Evolutionary conservation across 1,140 invertebrate genomes (phyloP).

Genomic region (Drosophila baimaii): DNA sequence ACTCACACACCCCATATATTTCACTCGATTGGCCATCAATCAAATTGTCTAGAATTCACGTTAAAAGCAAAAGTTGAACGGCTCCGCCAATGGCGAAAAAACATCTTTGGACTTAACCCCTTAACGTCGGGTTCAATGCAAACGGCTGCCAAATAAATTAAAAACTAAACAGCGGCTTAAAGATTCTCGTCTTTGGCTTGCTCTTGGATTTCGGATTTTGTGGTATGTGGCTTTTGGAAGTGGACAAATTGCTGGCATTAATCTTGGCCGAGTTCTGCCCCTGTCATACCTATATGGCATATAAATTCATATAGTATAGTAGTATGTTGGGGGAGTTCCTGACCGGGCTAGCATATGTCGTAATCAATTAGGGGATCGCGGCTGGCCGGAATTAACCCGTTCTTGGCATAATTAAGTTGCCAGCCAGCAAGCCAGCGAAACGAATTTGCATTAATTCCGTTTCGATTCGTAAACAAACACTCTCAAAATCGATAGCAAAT

Average conservation of each 20-base stretch:
- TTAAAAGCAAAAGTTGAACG: conserved; percentile 76
- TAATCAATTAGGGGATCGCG: conserved; percentile 38
- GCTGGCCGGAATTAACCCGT: conserved; percentile 56
- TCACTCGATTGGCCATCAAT: conserved; percentile 59
- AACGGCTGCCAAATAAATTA: conserved; percentile 65
- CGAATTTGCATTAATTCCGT: conserved; percentile 62
- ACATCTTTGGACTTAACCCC: conserved; percentile 72
- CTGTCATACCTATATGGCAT: conserved; percentile 1
- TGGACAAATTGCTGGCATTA: conserved; percentile 74
- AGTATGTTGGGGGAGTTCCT: conserved; percentile 31
- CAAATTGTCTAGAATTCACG: conserved; percentile 25
- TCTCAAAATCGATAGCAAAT: conserved; percentile 48
- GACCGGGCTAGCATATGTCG: conserved; percentile 24
- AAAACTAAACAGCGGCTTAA: conserved; percentile 35
- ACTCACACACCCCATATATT: conserved; percentile 17
- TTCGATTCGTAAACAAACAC: conserved; percentile 37
- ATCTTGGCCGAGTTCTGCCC: conserved; percentile 47
- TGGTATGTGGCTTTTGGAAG: conserved; percentile 50
- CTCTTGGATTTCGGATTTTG: too few relatives aligned
- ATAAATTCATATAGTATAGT: conserved; percentile 2
- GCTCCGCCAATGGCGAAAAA: conserved; percentile 37
- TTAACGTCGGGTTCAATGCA: conserved; percentile 70
- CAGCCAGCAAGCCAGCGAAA: conserved; percentile 7
- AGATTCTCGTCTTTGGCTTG: conserved; percentile 17
- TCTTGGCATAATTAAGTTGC: conserved; percentile 66